Base-by-base conservation (phyloP, 2,797 vertebrate species). In the Borostomias antarcticus region DNA sequence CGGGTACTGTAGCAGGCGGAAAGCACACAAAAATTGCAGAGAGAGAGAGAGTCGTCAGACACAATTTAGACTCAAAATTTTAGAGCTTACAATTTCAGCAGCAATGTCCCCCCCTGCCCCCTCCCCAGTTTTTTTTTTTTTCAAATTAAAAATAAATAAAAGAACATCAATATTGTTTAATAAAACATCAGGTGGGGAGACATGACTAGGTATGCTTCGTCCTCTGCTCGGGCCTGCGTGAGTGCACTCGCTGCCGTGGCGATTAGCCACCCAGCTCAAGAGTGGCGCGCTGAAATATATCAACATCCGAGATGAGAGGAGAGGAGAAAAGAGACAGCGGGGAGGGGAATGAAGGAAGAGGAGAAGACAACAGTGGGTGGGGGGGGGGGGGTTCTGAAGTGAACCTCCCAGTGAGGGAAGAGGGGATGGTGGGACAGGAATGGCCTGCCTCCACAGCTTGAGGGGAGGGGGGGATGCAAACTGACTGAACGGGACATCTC, bases 171-270 rank as follows among this genome's bases (percentile, higher is more conserved):
- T 96, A 95, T 89, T 86, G 87, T 92, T 97, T 97, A 96, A 98
- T 97, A 98, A 98, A 97, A 98, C 95, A 98, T 98, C 94, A 96
- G 94, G 92, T 93, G 92, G 92, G 91, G 92, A 96, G 94, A 96
- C 93, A 94, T 95, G 95, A 98, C 93, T 91, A 93, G 92, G 92
- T 91, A 91, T 94, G 95, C 97, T 94, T 96, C 95, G 92, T 92
- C 91, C 86, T 89, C 89, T 85, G 91, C 91, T 92, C 90, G 91
- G 91, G 92, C 90, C 91, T 94, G 94, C 93, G 90, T 89, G 92
- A 93, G 92, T 93, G 93, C 93, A 89, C 92, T 87, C 74, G 88
- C 91, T 96, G 95, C 94, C 94, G 95, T 80, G 92, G 85, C 87
- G 89, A 96, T 95, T 96, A 95, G 91, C 92, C 94, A 90, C 92